These are phyloP conservation scores for Zophobas morio DNA, from an alignment of 1,140 invertebrate genomes.

Conservation along the genomic window DNA sequence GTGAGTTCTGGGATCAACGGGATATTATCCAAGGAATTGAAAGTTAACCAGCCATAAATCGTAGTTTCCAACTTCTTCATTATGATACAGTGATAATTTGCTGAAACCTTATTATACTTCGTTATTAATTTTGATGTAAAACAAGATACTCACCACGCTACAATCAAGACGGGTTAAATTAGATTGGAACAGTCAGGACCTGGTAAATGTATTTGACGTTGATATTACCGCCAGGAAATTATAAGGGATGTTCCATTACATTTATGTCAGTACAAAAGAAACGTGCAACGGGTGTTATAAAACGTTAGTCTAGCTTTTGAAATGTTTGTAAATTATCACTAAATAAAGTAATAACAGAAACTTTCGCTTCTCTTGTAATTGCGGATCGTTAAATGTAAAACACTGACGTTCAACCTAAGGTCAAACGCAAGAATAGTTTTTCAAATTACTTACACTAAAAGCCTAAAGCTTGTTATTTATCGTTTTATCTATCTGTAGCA, in stretches of 20 bases:
- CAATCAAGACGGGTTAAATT: not conserved
- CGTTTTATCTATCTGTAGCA: no score
- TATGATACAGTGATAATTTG: not conserved
- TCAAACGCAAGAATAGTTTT: no score
- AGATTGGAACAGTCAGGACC: not conserved
- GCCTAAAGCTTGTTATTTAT: no score
- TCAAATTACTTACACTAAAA: no score
- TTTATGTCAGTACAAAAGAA: no score
- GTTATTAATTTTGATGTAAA: slow-evolving; percentile 1
- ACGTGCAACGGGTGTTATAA: no score
- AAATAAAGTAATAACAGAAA: no score
- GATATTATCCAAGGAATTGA: slow-evolving; percentile 4
- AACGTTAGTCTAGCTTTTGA: no score
- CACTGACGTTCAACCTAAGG: no score
- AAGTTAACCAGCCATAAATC: slow-evolving; percentile 10
- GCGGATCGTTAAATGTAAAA: no score
- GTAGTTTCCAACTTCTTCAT: not conserved
- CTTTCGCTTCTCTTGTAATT: no score
- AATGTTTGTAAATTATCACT: no score
- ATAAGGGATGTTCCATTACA: not conserved
- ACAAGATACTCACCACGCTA: slow-evolving; percentile 6
- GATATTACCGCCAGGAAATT: not conserved
- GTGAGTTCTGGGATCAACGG: not conserved
- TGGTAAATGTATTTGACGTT: not conserved
- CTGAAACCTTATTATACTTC: slow-evolving; percentile 7